phyloP scores from a whole-genome alignment of 2,113 vertebrate species.

The Mirounga angustirostris region DNA sequence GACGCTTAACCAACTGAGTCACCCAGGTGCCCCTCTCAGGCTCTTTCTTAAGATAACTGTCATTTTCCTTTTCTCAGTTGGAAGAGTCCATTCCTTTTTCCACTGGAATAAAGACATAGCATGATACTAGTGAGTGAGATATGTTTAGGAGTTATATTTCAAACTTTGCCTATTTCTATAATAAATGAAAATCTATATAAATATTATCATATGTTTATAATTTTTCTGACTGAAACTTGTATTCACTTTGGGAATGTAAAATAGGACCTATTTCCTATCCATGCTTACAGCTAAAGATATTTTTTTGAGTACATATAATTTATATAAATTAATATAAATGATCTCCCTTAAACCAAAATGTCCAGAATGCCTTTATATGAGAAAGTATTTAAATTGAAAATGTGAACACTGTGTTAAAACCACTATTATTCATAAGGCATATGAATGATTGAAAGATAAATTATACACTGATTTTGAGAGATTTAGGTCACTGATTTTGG shows the following conservation, averaged over 20 bases:
- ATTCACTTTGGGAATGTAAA: not conserved
- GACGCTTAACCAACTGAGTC: not conserved
- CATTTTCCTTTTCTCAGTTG: not conserved
- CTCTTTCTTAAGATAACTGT: not conserved
- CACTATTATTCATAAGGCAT: not conserved
- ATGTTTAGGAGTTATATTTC: not conserved
- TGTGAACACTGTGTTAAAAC: not conserved
- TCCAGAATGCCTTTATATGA: not conserved
- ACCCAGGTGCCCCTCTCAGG: not conserved
- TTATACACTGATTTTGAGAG: slow-evolving; percentile 48
- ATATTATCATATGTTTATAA: not conserved
- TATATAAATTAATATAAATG: not conserved
- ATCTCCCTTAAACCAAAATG: not conserved
- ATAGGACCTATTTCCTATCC: not conserved
- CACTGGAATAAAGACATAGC: not conserved
- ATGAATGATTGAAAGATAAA: slow-evolving; percentile 23
- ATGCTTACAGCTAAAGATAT: not conserved
- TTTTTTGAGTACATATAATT: not conserved
- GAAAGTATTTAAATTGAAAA: not conserved
- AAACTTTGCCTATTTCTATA: not conserved
- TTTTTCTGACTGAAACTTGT: not conserved
- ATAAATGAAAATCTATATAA: not conserved
- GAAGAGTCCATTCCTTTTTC: not conserved
- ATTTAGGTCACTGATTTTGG: slow-evolving; percentile 19
- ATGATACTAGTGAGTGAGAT: not conserved